phyloP scores from a whole-genome alignment of 2,113 vertebrate genomes.

The Pantherophis guttatus region DNA sequence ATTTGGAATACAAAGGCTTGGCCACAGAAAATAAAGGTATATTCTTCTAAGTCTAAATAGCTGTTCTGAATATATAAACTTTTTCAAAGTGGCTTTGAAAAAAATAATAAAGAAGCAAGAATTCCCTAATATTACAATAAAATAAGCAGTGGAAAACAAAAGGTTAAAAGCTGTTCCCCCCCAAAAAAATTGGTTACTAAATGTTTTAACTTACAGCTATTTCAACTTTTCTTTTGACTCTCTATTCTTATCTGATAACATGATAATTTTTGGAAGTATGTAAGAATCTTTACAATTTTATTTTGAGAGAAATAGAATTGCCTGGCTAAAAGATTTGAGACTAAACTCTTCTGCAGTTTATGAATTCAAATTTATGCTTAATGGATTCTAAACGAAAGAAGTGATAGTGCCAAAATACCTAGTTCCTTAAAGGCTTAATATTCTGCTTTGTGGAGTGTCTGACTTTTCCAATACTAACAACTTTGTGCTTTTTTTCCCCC shows the following conservation, averaged over 20 bases:
- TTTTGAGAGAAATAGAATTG: neutral
- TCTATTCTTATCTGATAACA: neutral
- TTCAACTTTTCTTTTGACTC: neutral
- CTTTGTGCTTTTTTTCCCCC: slow-evolving; percentile 38
- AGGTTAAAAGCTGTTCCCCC: neutral
- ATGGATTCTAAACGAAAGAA: slow-evolving; percentile 1
- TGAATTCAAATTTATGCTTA: neutral
- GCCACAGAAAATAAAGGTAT: neutral
- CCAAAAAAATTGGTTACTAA: neutral
- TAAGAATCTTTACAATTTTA: neutral
- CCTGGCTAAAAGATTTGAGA: neutral
- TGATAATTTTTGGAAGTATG: neutral
- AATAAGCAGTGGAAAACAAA: neutral
- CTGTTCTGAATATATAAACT: neutral
- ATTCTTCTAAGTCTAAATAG: neutral
- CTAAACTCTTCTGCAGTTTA: neutral
- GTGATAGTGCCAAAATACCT: neutral
- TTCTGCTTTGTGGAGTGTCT: slow-evolving; percentile 10
- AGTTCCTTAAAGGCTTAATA: slow-evolving; percentile 4
- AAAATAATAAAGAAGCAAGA: neutral
- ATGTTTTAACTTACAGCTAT: neutral
- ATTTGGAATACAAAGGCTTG: neutral
- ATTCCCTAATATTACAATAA: neutral
- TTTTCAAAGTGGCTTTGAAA: neutral
- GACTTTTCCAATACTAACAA: slow-evolving; percentile 37